A percentile compares a stretch with the other conserved stretches of the same genome.
Evolutionary conservation across 2,113 vertebrate genomes (phyloP).

Genomic region (Ictalurus furcatus): DNA sequence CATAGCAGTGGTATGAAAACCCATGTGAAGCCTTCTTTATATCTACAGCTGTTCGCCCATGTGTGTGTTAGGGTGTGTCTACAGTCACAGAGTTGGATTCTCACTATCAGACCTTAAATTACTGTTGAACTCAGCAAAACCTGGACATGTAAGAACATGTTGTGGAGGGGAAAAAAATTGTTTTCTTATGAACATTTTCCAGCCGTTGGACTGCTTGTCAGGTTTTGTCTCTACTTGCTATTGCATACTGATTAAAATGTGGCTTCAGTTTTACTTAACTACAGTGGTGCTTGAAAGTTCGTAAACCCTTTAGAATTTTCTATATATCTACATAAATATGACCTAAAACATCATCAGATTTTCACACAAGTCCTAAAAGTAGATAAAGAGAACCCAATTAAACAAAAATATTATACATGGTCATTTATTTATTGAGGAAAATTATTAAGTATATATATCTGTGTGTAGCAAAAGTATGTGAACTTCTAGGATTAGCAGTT

Average conservation of each 20-base stretch:
- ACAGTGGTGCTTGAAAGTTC: not conserved
- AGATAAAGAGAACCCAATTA: too few relatives aligned
- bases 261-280: not conserved
- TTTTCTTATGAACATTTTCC: not conserved
- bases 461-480: too few relatives aligned
- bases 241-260: not conserved
- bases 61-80: not conserved
- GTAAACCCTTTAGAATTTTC: too few relatives aligned
- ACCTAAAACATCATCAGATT: too few relatives aligned
- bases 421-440: too few relatives aligned
- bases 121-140: not conserved
- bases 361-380: too few relatives aligned
- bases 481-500: too few relatives aligned
- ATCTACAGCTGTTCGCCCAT: not conserved
- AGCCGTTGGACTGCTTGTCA: not conserved
- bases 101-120: not conserved
- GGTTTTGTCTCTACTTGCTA: not conserved
- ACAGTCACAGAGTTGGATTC: not conserved
- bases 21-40: not conserved
- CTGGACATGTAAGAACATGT: constrained; percentile 16
- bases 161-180: not conserved
- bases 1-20: not conserved
- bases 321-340: too few relatives aligned
- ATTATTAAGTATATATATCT: too few relatives aligned
- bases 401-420: too few relatives aligned